phyloP scores from a whole-genome alignment of 1,140 invertebrate species.

The Lutraria rhynchaena region DNA sequence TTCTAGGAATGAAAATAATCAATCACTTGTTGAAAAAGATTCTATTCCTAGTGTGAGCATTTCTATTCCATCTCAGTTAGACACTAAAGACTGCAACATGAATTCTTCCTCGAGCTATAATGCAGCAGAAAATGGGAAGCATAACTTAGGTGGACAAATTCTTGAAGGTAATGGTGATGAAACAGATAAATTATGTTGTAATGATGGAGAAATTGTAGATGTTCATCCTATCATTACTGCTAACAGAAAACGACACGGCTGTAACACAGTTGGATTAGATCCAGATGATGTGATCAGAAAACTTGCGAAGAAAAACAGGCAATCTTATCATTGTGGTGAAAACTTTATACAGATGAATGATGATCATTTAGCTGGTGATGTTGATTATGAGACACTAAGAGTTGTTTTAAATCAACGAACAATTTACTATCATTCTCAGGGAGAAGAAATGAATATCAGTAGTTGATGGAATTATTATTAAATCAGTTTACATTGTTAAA shows the following conservation, averaged over 20 bases:
- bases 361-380: neutral
- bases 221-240: conserved; percentile 47
- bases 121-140: neutral
- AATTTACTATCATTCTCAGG: conserved; percentile 35
- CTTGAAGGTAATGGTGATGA: conserved; percentile 24
- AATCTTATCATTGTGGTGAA: neutral
- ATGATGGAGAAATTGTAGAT: conserved; percentile 33
- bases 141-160: neutral
- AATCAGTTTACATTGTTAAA: too few relatives aligned
- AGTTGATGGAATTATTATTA: too few relatives aligned
- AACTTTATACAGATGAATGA: neutral
- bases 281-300: neutral
- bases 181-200: conserved; percentile 28
- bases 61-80: too few relatives aligned
- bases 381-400: neutral
- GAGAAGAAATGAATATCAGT: neutral
- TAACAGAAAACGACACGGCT: conserved; percentile 46
- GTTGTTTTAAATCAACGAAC: conserved; percentile 44
- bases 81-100: too few relatives aligned
- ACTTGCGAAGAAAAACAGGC: conserved; percentile 19
- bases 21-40: too few relatives aligned
- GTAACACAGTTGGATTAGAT: conserved; percentile 9
- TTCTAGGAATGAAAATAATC: neutral
- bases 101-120: neutral
- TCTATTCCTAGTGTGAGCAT: too few relatives aligned